Evolutionary conservation across 37 sponge, comb jelly and placozoan genomes (phyloP).

Genomic region (Hormiphora californensis): DNA sequence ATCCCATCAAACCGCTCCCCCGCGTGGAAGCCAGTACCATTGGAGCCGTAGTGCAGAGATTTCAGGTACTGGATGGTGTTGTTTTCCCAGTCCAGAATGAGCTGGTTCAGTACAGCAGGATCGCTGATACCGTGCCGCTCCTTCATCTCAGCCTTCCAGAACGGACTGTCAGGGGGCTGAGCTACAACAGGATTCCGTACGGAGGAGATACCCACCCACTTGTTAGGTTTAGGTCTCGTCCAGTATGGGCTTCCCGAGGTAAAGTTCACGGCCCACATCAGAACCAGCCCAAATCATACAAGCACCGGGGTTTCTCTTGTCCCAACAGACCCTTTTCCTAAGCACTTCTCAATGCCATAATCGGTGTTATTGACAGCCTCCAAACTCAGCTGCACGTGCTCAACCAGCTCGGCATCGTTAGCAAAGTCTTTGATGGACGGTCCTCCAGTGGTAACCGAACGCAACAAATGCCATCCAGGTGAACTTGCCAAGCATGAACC

Average conservation of each 20-base stretch:
- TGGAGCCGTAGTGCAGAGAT: not conserved
- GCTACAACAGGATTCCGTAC: slow-evolving; percentile 48
- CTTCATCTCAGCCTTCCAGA: slow-evolving; percentile 7
- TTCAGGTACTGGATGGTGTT: not conserved
- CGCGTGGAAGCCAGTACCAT: slow-evolving; percentile 18
- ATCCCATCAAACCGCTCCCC: slow-evolving; percentile 31
- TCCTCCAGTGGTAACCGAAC: slow-evolving; percentile 19
- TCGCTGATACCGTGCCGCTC: slow-evolving; percentile 1
- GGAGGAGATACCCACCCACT: slow-evolving; percentile 2
- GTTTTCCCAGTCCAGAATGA: not conserved
- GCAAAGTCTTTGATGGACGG: slow-evolving; percentile 2
- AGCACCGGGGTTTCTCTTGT: not conserved
- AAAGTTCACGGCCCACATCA: slow-evolving; percentile 20
- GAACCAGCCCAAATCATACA: slow-evolving; percentile 26
- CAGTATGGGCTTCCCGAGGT: not conserved
- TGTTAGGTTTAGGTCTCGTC: not conserved
- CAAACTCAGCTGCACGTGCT: slow-evolving; percentile 1
- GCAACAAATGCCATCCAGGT: slow-evolving; percentile 12
- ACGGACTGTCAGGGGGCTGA: slow-evolving; percentile 5
- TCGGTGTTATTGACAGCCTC: not conserved
- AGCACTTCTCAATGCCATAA: slow-evolving; percentile 36
- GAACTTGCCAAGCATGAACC: slow-evolving; percentile 15
- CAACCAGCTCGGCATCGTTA: not conserved
- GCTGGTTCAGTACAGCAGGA: not conserved
- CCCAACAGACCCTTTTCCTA: not conserved